A percentile compares a stretch with the other conserved stretches of the same genome.
phyloP scores from a whole-genome alignment of 2,888 invertebrate species.

The Quadroppia sp. region DNA sequence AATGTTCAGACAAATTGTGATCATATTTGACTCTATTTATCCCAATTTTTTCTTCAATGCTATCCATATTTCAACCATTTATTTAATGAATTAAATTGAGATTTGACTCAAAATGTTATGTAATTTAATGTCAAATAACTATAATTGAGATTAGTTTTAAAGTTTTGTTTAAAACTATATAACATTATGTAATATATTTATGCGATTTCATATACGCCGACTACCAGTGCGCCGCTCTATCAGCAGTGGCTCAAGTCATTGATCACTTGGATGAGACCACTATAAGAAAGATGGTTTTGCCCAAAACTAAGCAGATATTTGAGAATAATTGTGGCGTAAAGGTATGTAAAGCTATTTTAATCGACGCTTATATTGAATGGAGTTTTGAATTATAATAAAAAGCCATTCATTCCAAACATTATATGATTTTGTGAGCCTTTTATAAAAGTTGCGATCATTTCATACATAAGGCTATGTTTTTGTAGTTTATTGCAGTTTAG shows the following conservation, averaged over 20 bases:
- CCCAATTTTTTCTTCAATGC: too few relatives aligned
- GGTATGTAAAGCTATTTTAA: constrained; percentile 53
- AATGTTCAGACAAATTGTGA: too few relatives aligned
- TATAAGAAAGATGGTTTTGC: constrained; percentile 72
- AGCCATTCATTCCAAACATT: neutral
- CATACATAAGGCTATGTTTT: neutral
- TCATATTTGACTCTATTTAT: too few relatives aligned
- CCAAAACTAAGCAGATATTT: constrained; percentile 66
- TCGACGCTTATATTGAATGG: neutral
- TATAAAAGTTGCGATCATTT: neutral
- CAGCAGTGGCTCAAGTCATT: constrained; percentile 77
- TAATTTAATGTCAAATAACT: too few relatives aligned
- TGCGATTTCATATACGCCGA: neutral
- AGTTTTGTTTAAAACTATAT: too few relatives aligned
- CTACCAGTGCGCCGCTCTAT: constrained; percentile 77
- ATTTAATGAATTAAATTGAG: too few relatives aligned
- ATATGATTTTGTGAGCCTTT: neutral
- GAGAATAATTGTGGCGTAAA: constrained; percentile 76
- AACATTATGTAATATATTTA: too few relatives aligned
- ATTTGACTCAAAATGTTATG: too few relatives aligned
- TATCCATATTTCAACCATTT: too few relatives aligned
- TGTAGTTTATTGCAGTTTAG: neutral
- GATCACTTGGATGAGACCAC: constrained; percentile 77
- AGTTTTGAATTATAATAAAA: neutral
- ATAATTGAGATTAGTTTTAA: too few relatives aligned